Conservation (phyloP, 1,140 invertebrate genomes). For the Zaprionus camerounensis region DNA sequence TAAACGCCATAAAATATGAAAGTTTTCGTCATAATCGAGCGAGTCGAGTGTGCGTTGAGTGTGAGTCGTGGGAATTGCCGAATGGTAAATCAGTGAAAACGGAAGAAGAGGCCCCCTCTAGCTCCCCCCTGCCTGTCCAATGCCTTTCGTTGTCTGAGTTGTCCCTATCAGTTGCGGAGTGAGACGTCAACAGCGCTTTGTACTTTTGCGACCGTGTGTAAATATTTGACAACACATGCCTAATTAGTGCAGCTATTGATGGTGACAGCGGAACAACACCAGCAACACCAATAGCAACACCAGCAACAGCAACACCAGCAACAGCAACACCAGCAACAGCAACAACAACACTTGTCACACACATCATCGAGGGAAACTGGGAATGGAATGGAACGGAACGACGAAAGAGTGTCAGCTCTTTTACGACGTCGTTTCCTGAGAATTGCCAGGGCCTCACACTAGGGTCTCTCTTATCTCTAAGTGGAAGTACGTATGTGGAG, state of each 20-base stretch:
- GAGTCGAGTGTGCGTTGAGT: constrained; percentile 12
- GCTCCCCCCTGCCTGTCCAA: neutral
- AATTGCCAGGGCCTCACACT: constrained; percentile 44
- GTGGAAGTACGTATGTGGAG: constrained; percentile 35
- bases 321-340: constrained; percentile 11
- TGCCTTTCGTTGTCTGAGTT: neutral
- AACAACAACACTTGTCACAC: constrained; percentile 56
- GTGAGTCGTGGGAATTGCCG: constrained; percentile 73
- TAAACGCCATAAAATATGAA: constrained; percentile 67
- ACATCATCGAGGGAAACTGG: constrained; percentile 18
- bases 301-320: constrained; percentile 45
- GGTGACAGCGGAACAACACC: constrained; percentile 71
- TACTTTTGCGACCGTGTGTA: constrained; percentile 78
- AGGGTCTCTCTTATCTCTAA: constrained; percentile 48
- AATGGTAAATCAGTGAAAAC: constrained; percentile 65
- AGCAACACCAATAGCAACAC: constrained; percentile 9
- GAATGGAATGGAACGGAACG: constrained; percentile 43
- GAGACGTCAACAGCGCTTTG: constrained; percentile 62
- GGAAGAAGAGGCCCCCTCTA: constrained; percentile 52
- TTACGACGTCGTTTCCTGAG: constrained; percentile 74
- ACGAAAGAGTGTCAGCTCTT: constrained; percentile 37
- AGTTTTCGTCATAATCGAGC: constrained; percentile 69
- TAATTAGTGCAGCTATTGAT: constrained; percentile 84
- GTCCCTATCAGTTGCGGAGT: constrained; percentile 34
- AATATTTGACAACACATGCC: constrained; percentile 83